Percentiles rank a stretch among this genome's conserved stretches.
These are phyloP conservation scores for Engraulis encrasicolus DNA, from an alignment of 2,113 vertebrate species.

Conservation along the genomic window DNA sequence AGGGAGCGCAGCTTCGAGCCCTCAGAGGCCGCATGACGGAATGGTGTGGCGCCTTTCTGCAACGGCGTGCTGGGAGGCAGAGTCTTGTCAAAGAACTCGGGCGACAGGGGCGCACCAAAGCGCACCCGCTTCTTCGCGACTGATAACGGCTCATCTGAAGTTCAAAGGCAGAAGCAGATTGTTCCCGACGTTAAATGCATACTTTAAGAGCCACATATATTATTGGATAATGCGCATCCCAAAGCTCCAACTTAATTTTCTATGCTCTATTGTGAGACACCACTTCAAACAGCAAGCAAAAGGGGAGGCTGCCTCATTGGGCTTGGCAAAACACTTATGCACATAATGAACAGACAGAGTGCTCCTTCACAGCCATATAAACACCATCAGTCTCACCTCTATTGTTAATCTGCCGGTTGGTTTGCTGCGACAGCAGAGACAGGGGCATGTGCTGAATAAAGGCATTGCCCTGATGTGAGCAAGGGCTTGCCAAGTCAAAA, in stretches of 20 bases:
- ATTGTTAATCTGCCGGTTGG: constrained; percentile 54
- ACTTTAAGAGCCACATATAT: background rate
- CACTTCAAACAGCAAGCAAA: no score
- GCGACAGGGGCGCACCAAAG: constrained; percentile 74
- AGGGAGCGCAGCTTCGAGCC: constrained; percentile 54
- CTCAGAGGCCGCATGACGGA: constrained; percentile 46
- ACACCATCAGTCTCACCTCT: constrained; percentile 60
- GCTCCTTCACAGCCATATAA: background rate
- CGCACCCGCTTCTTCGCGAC: constrained; percentile 68
- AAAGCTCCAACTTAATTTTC: background rate
- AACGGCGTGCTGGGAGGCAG: constrained; percentile 78
- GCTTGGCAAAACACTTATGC: background rate
- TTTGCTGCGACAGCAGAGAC: constrained; percentile 44
- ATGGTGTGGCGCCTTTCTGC: constrained; percentile 68
- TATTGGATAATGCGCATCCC: background rate
- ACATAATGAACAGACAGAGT: background rate
- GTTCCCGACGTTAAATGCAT: background rate
- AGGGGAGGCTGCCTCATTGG: background rate
- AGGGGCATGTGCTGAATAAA: constrained; percentile 45
- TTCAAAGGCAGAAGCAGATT: background rate
- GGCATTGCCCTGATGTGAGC: constrained; percentile 30
- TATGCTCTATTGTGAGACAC: background rate
- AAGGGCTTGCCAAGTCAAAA: constrained; percentile 54
- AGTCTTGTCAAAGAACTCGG: constrained; percentile 76
- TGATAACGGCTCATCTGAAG: constrained; percentile 40